These are phyloP conservation scores for Platycheirus albimanus DNA, from an alignment of 2,888 invertebrate species.

Conservation along the genomic window DNA sequence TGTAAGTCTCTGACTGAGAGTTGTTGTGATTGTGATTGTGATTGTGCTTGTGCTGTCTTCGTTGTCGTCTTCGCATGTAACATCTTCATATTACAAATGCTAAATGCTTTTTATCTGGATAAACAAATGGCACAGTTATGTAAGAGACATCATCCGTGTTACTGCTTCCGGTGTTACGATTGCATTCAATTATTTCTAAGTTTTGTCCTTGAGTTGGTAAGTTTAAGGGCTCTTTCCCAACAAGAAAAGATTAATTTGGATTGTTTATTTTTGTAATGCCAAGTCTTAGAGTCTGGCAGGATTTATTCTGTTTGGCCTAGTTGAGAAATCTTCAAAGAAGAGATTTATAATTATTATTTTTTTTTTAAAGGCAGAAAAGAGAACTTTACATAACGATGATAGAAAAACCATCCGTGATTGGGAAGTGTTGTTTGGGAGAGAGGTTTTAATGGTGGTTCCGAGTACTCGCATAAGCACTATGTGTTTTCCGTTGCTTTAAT, in stretches of 20 bases:
- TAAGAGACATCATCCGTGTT: slow-evolving; percentile 47
- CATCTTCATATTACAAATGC: slow-evolving; percentile 49
- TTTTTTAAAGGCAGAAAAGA: no score
- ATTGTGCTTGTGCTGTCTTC: no score
- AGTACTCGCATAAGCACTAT: no score
- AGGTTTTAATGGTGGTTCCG: no score
- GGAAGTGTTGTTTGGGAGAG: no score
- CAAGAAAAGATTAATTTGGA: slow-evolving; percentile 1
- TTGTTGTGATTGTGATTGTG: not conserved
- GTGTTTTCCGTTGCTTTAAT: no score
- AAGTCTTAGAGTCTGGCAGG: no score
- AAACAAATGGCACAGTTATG: slow-evolving; percentile 46
- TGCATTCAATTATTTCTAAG: slow-evolving; percentile 61
- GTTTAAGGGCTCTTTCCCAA: not conserved
- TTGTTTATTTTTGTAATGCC: not conserved
- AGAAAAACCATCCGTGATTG: no score
- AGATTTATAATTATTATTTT: no score
- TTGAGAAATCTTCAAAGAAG: no score
- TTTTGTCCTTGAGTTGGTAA: slow-evolving; percentile 44
- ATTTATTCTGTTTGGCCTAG: no score
- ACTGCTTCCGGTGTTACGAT: slow-evolving; percentile 39
- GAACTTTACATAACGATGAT: no score
- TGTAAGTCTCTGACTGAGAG: slow-evolving; percentile 38
- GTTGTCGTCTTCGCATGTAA: slow-evolving; percentile 33
- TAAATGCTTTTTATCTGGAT: slow-evolving; percentile 51